phyloP scores from a whole-genome alignment of 2,797 vertebrate species.

The Capromys pilorides region DNA sequence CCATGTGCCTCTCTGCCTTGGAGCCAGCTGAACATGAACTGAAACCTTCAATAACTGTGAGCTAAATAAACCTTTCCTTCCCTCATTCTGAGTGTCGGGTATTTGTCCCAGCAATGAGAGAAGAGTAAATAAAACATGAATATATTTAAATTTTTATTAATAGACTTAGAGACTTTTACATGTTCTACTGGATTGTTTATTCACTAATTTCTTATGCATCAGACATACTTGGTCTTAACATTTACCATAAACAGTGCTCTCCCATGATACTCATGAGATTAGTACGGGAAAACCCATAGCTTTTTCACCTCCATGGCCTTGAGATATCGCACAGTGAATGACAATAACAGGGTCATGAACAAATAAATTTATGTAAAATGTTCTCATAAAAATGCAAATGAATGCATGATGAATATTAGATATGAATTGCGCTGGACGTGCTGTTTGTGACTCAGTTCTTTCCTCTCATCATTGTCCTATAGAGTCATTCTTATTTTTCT shows the following conservation, averaged over 20 bases:
- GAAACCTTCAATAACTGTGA: no score
- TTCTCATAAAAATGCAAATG: background rate
- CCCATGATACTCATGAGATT: background rate
- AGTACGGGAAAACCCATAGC: background rate
- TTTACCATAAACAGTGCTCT: background rate
- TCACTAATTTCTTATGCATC: background rate
- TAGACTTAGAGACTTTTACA: background rate
- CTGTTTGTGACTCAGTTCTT: background rate
- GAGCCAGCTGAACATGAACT: no score
- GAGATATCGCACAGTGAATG: background rate
- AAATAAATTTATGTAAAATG: background rate
- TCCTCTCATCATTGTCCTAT: background rate
- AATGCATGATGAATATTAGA: background rate
- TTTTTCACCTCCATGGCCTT: background rate
- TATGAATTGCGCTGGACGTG: background rate
- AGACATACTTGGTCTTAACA: background rate
- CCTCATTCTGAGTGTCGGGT: no score
- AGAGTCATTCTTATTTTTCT: background rate
- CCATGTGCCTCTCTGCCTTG: no score
- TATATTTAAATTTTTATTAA: background rate
- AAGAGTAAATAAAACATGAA: no score
- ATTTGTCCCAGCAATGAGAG: no score
- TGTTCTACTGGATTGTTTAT: background rate
- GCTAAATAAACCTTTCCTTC: no score
- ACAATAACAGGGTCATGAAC: background rate